A percentile compares a stretch with the other conserved stretches of the same genome.
phyloP scores from a whole-genome alignment of 2,888 invertebrate species.

The Malacosoma neustria region DNA sequence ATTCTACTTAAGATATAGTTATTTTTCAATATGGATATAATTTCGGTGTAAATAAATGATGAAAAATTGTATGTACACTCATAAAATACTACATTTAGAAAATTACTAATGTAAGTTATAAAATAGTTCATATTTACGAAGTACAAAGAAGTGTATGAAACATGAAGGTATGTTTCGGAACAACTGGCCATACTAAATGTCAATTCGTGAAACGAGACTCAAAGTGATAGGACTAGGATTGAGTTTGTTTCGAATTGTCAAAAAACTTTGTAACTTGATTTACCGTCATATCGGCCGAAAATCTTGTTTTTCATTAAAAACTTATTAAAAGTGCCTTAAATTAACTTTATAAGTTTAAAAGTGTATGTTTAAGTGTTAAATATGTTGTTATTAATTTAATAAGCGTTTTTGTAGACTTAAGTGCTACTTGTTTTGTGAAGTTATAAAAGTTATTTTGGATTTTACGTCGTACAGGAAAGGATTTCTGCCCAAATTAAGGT shows the following conservation, averaged over 20 bases:
- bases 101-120: too few relatives aligned
- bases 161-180: constrained; percentile 3
- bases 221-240: not conserved
- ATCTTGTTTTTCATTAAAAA: constrained; percentile 4
- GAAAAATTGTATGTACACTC: too few relatives aligned
- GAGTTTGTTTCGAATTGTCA: not conserved
- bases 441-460: constrained; percentile 10
- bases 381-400: constrained; percentile 7
- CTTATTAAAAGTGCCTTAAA: constrained; percentile 13
- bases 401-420: constrained; percentile 7
- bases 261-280: not conserved
- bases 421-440: constrained; percentile 8
- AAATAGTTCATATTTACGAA: too few relatives aligned
- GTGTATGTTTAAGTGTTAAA: constrained; percentile 10
- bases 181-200: not conserved
- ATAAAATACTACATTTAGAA: too few relatives aligned
- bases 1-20: too few relatives aligned
- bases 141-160: too few relatives aligned
- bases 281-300: constrained; percentile 17
- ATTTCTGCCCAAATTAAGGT: constrained; percentile 15
- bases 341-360: constrained; percentile 12
- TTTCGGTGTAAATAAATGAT: too few relatives aligned
- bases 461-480: constrained; percentile 13
- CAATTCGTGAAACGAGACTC: not conserved
- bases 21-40: too few relatives aligned